These are phyloP conservation scores for Tuta absoluta DNA, from an alignment of 2,888 invertebrate species.

Conservation along the genomic window DNA sequence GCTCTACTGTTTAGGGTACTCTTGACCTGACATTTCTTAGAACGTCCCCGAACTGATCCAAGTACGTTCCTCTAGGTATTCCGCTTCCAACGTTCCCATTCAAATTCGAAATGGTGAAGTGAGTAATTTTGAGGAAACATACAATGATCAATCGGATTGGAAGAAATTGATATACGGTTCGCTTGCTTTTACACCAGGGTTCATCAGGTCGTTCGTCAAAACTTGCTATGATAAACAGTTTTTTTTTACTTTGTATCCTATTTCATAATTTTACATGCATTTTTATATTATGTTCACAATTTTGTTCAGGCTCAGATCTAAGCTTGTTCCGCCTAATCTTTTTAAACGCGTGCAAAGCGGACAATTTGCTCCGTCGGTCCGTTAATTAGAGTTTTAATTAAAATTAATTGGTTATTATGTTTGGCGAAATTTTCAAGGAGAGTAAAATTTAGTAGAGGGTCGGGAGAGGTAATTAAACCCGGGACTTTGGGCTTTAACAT, in stretches of 20 bases:
- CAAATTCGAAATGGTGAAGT: no score
- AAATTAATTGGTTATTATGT: conserved; percentile 74
- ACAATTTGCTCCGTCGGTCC: conserved; percentile 65
- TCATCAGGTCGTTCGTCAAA: no score
- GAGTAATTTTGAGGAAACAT: no score
- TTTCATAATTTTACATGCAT: not conserved
- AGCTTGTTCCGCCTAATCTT: conserved; percentile 56
- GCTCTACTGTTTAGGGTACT: no score
- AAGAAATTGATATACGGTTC: no score
- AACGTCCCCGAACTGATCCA: not conserved
- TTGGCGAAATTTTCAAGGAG: conserved; percentile 52
- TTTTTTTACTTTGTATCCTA: not conserved
- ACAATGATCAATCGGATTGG: no score
- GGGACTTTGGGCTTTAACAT: conserved; percentile 37
- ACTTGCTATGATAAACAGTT: no score
- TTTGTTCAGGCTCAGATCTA: conserved; percentile 43
- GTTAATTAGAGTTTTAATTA: conserved; percentile 75
- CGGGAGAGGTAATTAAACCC: conserved; percentile 30
- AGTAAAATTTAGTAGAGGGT: conserved; percentile 42
- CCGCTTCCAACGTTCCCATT: no score
- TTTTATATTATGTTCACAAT: conserved; percentile 38
- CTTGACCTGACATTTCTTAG: not conserved
- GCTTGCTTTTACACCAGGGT: no score
- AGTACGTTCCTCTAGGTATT: conserved; percentile 7
- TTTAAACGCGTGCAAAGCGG: conserved; percentile 55